Evolutionary conservation across 2,113 vertebrate species (phyloP).

Genomic region (Forbesichthys agassizii): DNA sequence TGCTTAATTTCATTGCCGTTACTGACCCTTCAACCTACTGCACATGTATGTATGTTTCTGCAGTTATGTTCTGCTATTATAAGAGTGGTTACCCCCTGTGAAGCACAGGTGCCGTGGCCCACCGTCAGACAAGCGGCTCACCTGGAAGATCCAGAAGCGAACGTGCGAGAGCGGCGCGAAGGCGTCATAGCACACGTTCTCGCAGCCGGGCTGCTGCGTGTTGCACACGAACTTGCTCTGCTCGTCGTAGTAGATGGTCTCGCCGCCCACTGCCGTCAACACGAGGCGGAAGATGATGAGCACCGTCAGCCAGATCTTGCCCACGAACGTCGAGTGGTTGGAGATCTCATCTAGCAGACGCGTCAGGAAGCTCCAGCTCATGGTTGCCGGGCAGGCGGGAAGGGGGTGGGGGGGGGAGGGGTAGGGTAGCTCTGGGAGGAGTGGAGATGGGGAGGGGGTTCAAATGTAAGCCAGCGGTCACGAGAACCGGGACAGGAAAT

Average conservation of each 20-base stretch:
- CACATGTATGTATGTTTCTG: too few species aligned
- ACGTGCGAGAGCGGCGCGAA: constrained; percentile 87
- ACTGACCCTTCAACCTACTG: too few species aligned
- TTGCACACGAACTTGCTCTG: constrained; percentile 91
- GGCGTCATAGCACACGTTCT: constrained; percentile 88
- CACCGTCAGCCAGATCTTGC: constrained; percentile 88
- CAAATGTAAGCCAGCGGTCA: too few species aligned
- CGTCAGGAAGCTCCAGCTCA: constrained; percentile 92
- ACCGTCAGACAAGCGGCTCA: too few species aligned
- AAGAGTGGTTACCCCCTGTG: too few species aligned
- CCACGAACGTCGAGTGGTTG: constrained; percentile 90
- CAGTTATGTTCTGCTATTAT: too few species aligned
- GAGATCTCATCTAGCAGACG: constrained; percentile 90
- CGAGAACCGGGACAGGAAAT: too few species aligned
- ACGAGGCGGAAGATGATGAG: constrained; percentile 90
- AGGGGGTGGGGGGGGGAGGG: too few species aligned
- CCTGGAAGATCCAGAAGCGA: constrained; percentile 79
- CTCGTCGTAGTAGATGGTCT: constrained; percentile 91
- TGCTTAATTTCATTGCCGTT: too few species aligned
- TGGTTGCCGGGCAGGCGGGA: constrained; percentile 59
- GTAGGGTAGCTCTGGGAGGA: too few species aligned
- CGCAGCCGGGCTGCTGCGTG: constrained; percentile 86
- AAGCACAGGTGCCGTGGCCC: too few species aligned
- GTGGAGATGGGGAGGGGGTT: too few species aligned
- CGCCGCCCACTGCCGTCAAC: constrained; percentile 84